Evolutionary conservation across 2,797 vertebrate genomes (phyloP).

Genomic region (Psittacula echo): DNA sequence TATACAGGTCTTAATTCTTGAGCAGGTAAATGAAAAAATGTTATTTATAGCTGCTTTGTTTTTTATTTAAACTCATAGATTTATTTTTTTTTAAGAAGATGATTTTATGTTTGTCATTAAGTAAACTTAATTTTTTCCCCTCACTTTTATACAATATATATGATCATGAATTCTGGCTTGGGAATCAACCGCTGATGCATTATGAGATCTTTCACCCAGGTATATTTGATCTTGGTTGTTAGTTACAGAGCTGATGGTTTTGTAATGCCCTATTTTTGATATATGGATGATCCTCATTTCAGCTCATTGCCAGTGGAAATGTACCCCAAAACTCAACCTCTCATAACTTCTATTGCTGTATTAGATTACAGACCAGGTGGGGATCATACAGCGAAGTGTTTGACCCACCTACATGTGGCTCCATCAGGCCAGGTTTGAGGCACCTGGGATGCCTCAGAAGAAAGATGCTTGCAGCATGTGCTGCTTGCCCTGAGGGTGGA

Average conservation of each 20-base stretch:
- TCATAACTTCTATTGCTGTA: background rate
- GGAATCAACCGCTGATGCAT: background rate
- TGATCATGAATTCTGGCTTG: background rate
- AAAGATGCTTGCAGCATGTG: background rate
- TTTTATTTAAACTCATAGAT: background rate
- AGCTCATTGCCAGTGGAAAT: background rate
- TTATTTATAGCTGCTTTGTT: background rate
- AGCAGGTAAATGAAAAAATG: background rate
- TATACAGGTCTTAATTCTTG: background rate
- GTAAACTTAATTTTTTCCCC: background rate
- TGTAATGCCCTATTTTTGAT: background rate
- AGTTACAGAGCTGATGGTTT: background rate
- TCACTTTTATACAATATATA: background rate
- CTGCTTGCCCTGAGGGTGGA: background rate
- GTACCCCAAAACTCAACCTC: background rate
- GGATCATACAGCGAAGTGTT: background rate
- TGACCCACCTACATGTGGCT: slow-evolving; percentile 13
- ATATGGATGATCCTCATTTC: background rate
- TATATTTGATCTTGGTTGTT: background rate
- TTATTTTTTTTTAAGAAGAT: background rate
- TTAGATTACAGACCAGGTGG: background rate
- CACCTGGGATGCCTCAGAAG: background rate
- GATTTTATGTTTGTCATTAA: background rate
- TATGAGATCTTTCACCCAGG: background rate
- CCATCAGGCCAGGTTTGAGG: background rate